Percentiles rank a stretch among this genome's conserved stretches.
phyloP scores from a whole-genome alignment of 1,140 invertebrate species.

The Orchestia grillus region DNA sequence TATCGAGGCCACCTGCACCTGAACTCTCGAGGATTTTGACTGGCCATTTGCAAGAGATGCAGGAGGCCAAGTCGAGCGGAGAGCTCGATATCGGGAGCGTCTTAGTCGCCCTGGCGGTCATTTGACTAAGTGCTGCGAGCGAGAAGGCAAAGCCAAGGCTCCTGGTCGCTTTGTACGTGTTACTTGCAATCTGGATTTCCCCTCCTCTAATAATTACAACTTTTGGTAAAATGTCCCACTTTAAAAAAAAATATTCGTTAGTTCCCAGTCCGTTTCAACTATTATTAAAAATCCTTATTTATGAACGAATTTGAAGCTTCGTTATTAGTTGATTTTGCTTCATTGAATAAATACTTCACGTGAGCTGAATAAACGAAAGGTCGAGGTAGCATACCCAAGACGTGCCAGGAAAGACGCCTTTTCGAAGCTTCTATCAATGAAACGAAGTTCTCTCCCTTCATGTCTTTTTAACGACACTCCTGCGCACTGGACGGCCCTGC shows the following conservation, averaged over 20 bases:
- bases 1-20: neutral
- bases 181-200: neutral
- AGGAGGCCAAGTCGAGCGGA: neutral
- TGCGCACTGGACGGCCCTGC: neutral
- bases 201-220: neutral
- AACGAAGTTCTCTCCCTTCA: constrained; percentile 3
- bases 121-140: neutral
- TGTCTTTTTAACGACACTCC: constrained; percentile 20
- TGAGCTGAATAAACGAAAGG: neutral
- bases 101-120: neutral
- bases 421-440: neutral
- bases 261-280: neutral
- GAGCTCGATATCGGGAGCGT: neutral
- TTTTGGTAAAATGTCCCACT: neutral
- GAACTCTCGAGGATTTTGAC: neutral
- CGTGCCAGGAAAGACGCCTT: neutral
- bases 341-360: neutral
- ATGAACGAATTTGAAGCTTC: neutral
- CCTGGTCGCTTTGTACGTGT: neutral
- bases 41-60: neutral
- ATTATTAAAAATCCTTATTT: neutral
- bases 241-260: neutral
- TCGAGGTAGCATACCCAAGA: neutral
- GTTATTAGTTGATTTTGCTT: neutral
- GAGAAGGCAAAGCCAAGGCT: neutral